Conservation (phyloP, 2,113 vertebrate genomes). For the Lutjanus erythropterus region DNA sequence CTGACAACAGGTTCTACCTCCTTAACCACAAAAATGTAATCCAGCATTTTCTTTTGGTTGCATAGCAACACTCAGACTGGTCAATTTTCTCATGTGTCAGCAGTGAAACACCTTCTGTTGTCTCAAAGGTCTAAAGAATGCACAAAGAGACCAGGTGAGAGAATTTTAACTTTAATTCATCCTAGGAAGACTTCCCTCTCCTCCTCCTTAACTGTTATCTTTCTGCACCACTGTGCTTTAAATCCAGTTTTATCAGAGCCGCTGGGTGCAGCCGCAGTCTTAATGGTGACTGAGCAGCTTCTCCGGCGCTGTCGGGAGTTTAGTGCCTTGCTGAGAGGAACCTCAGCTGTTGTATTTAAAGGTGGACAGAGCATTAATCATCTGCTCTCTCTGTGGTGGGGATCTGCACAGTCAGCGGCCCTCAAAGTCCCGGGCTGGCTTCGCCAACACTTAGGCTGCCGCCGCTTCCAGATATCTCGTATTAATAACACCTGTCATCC, state of each 20-base stretch:
- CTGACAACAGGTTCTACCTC: not conserved
- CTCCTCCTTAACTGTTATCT: not conserved
- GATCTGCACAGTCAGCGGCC: constrained; percentile 36
- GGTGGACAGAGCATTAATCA: constrained; percentile 45
- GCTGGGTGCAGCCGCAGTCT: not conserved
- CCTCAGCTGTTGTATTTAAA: constrained; percentile 35
- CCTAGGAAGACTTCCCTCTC: not conserved
- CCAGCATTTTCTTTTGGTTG: constrained; percentile 12
- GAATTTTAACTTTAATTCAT: constrained; percentile 13
- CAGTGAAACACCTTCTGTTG: not conserved
- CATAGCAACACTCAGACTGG: constrained; percentile 10
- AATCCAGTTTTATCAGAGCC: constrained; percentile 1
- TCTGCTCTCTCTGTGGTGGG: not conserved
- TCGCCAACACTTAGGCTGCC: not conserved
- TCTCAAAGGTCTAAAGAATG: constrained; percentile 3
- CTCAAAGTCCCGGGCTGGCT: not conserved
- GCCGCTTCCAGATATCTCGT: not conserved
- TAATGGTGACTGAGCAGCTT: constrained; percentile 19
- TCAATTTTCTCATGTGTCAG: not conserved
- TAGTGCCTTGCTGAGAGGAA: constrained; percentile 53
- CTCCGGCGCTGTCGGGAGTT: not conserved
- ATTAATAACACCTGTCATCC: constrained; percentile 31
- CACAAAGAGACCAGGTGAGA: constrained; percentile 23
- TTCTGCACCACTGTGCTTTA: constrained; percentile 21
- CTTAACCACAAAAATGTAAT: not conserved